These are phyloP conservation scores for Agonopterix subpropinquella DNA, from an alignment of 2,888 invertebrate species.

Conservation along the genomic window DNA sequence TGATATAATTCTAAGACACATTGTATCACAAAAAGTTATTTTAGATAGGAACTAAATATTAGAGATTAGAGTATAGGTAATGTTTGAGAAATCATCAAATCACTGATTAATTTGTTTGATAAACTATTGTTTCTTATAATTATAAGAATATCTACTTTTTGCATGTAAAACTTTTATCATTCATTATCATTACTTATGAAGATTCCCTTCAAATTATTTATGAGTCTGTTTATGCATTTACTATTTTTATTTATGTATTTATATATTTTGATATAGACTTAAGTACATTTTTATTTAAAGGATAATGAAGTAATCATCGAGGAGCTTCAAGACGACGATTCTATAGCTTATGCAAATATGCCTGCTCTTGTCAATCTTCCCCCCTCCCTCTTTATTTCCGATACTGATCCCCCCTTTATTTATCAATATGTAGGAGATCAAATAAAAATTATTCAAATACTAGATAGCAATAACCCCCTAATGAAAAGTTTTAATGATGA, in stretches of 20 bases:
- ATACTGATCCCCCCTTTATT: slow-evolving; percentile 62
- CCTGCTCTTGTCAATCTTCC: slow-evolving; percentile 57
- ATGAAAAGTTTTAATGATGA: slow-evolving; percentile 33
- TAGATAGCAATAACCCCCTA: slow-evolving; percentile 53
- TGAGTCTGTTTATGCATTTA: slow-evolving; percentile 68
- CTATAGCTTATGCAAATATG: slow-evolving; percentile 63
- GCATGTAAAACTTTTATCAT: slow-evolving; percentile 1
- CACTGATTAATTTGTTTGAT: no score
- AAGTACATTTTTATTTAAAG: slow-evolving; percentile 71
- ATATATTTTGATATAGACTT: slow-evolving; percentile 52
- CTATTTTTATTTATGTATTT: slow-evolving; percentile 32
- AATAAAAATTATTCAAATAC: slow-evolving; percentile 60
- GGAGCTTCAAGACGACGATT: slow-evolving; percentile 67
- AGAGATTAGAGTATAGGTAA: no score
- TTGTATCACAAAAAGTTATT: no score
- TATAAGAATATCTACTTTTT: background rate
- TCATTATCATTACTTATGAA: slow-evolving; percentile 8
- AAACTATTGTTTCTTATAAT: no score
- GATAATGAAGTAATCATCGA: slow-evolving; percentile 70
- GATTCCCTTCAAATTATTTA: slow-evolving; percentile 8
- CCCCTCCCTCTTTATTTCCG: slow-evolving; percentile 53
- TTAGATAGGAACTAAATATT: no score
- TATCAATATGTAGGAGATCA: slow-evolving; percentile 64
- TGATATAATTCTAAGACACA: no score
- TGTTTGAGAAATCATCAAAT: no score